Conservation (phyloP, 2,888 invertebrate species). For the Yponomeuta plumbellus region DNA sequence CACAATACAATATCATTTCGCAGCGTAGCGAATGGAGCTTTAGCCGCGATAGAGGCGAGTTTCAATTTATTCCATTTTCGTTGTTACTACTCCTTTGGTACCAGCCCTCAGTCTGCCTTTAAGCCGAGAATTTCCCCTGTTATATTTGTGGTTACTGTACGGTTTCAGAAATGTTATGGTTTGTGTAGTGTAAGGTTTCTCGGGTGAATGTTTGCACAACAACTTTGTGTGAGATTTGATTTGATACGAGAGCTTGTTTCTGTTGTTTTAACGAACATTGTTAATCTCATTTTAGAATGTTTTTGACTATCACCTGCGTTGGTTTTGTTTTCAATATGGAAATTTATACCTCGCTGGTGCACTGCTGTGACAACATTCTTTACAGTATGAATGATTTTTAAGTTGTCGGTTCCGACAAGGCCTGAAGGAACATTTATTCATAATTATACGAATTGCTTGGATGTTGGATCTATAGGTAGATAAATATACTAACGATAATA, state of each 20-base stretch:
- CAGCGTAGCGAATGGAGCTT: slow-evolving; percentile 55
- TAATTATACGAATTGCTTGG: no score
- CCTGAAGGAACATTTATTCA: no score
- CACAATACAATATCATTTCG: slow-evolving; percentile 56
- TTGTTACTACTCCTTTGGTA: slow-evolving; percentile 15
- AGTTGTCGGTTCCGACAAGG: no score
- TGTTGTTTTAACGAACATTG: neutral
- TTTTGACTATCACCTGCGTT: neutral
- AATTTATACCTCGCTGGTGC: no score
- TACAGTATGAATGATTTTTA: no score
- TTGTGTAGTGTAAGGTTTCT: neutral
- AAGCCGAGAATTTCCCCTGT: neutral
- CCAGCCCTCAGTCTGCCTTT: neutral
- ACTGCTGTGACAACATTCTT: no score
- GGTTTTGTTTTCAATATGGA: no score
- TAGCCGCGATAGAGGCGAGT: slow-evolving; percentile 59
- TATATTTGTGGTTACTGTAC: neutral
- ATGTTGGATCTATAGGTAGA: no score
- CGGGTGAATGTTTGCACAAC: neutral
- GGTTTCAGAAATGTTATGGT: neutral
- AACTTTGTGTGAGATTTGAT: neutral
- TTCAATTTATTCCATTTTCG: slow-evolving; percentile 54
- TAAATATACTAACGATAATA: no score
- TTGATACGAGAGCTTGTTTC: neutral
- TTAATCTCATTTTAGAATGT: neutral